Evolutionary conservation across 1,140 invertebrate genomes (phyloP), one percentile per base, ranked within the genome.

Genomic region (Campodea augens): DNA sequence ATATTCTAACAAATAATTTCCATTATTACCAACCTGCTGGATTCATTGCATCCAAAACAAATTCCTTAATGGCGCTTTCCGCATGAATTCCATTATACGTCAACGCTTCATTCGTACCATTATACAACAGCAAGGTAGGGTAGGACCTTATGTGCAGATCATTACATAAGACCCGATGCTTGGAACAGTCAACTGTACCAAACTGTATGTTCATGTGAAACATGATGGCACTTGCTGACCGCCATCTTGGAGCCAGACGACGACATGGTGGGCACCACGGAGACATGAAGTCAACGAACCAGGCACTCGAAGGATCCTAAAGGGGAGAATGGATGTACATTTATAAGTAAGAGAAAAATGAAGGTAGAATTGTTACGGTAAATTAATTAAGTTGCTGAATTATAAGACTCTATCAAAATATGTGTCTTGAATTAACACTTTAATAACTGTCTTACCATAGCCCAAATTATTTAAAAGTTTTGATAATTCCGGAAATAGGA

Each of bases 241-340:
- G 63, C 38, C 84, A 65, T 62, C 81, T 77, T 27, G 77, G 76
- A 12, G 84, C 59, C 42, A 85, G 63, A 45, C 67, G 65, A 60
- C 80, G 70, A 56, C 82, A 87, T 0, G 82, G 81, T 15, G 80
- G 80, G 63, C 82, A 87, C 77, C 80, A 82, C 51, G 82, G 81
- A 3, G 80, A 77, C 63, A 79, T 82, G 67, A 81, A 84, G 54
- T 85, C 80, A 22, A 86, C 67, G 54, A 85, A 74, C 77, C 76
- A 81, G 1, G 69, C 61, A 47, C 67, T 51, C 21, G 45, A 47
- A 49, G 65, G 61, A 27, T 60, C 56, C 44, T 62, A 69, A 60
- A 56, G 49, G 48, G 61, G 52, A 20, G 44, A 47, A 47, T 22
- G 41, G 45, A 47, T n/a, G 25, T 49, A 19, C 46, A 12, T 27